Conservation (phyloP, 2,797 vertebrate genomes). For the Nannoperca obscura region DNA sequence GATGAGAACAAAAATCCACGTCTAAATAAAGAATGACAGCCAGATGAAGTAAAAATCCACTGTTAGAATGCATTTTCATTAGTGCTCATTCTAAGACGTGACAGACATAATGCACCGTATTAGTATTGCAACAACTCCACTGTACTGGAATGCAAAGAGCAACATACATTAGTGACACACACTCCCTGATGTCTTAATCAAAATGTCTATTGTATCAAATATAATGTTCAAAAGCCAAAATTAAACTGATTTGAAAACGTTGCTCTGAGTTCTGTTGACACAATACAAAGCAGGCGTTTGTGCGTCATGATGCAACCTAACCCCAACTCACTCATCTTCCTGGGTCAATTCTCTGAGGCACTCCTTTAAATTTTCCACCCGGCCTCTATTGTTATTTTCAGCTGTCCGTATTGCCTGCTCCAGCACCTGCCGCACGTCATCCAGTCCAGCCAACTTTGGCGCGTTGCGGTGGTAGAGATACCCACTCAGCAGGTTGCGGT, state of each 20-base stretch:
- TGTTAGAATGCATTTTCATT: background rate
- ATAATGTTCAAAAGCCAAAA: background rate
- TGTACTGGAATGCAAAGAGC: background rate
- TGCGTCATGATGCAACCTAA: background rate
- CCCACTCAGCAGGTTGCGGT: slow-evolving; percentile 53
- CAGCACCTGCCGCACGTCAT: slow-evolving; percentile 52
- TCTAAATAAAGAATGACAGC: background rate
- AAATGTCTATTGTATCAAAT: slow-evolving; percentile 8
- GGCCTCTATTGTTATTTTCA: slow-evolving; percentile 29
- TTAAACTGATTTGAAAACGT: background rate
- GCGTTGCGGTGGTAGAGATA: slow-evolving; percentile 47
- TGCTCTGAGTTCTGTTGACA: background rate
- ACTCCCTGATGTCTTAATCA: background rate
- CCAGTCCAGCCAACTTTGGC: slow-evolving; percentile 51
- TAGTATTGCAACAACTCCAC: background rate
- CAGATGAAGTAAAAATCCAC: background rate
- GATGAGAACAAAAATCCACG: background rate
- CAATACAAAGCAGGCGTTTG: too few relatives aligned
- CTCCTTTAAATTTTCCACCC: slow-evolving; percentile 70
- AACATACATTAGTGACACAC: background rate
- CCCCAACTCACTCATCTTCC: slow-evolving; percentile 58
- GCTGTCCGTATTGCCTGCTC: slow-evolving; percentile 39
- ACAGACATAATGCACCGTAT: background rate
- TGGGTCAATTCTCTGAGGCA: slow-evolving; percentile 79
- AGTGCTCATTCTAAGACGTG: background rate